Percentiles rank a stretch among this genome's conserved stretches.
Conservation (phyloP, 2,888 invertebrate genomes). For the Blastobasis adustella region DNA sequence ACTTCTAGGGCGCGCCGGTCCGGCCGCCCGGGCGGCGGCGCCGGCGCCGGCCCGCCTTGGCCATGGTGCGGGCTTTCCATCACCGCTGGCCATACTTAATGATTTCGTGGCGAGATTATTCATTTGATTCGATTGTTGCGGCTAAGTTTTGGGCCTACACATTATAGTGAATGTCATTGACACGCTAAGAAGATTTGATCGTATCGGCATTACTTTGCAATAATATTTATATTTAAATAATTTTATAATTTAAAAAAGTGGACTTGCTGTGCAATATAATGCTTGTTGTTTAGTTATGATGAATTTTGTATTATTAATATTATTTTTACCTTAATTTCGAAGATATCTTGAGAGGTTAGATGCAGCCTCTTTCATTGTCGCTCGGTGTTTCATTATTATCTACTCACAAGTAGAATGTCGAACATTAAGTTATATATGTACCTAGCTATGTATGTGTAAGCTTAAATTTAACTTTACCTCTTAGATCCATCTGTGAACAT, state of each 20-base stretch:
- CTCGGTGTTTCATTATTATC: slow-evolving; percentile 18
- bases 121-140: too few species aligned
- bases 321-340: slow-evolving; percentile 35
- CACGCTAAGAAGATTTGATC: neutral
- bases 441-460: slow-evolving; percentile 28
- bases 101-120: neutral
- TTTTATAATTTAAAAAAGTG: slow-evolving; percentile 50
- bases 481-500: slow-evolving; percentile 63
- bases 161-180: too few species aligned
- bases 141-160: too few species aligned
- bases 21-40: slow-evolving; percentile 1
- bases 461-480: slow-evolving; percentile 42
- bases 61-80: neutral
- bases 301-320: slow-evolving; percentile 51
- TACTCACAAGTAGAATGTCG: slow-evolving; percentile 28
- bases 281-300: slow-evolving; percentile 69
- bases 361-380: slow-evolving; percentile 11
- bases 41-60: slow-evolving; percentile 1
- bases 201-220: neutral
- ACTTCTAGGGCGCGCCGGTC: slow-evolving; percentile 38
- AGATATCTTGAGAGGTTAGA: slow-evolving; percentile 22
- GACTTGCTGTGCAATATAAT: slow-evolving; percentile 70
- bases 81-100: neutral
- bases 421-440: slow-evolving; percentile 20
- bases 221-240: slow-evolving; percentile 34